A percentile compares a stretch with the other conserved stretches of the same genome.
Evolutionary conservation across 2,113 vertebrate genomes (phyloP).

Genomic region (Athene cunicularia): DNA sequence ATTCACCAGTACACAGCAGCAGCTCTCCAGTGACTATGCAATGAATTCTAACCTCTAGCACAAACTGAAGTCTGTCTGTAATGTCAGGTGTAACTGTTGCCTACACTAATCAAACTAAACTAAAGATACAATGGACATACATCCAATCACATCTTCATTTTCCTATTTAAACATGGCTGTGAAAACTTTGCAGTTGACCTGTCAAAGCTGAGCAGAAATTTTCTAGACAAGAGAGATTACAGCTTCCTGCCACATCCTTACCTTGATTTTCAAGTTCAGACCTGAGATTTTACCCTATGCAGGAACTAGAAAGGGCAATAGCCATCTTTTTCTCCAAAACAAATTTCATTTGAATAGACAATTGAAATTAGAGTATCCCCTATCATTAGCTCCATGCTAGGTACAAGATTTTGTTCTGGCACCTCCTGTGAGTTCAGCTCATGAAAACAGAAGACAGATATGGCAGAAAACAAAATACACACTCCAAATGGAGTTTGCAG

Average conservation of each 20-base stretch:
- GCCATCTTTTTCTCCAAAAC: not conserved
- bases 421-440: not conserved
- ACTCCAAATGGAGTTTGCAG: not conserved
- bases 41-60: not conserved
- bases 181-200: not conserved
- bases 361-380: not conserved
- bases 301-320: not conserved
- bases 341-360: not conserved
- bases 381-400: not conserved
- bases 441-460: not conserved
- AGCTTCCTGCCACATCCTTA: not conserved
- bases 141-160: not conserved
- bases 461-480: not conserved
- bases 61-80: not conserved
- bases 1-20: not conserved
- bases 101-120: not conserved
- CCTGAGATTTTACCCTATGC: not conserved
- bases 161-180: not conserved
- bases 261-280: not conserved
- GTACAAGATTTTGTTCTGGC: not conserved
- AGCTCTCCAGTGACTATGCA: not conserved
- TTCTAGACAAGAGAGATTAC: not conserved
- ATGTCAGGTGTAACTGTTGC: not conserved
- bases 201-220: not conserved
- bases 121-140: not conserved